These are phyloP conservation scores for Amphimedon queenslandica DNA, from an alignment of 37 sponge, comb jelly and placozoan species.

Conservation along the genomic window DNA sequence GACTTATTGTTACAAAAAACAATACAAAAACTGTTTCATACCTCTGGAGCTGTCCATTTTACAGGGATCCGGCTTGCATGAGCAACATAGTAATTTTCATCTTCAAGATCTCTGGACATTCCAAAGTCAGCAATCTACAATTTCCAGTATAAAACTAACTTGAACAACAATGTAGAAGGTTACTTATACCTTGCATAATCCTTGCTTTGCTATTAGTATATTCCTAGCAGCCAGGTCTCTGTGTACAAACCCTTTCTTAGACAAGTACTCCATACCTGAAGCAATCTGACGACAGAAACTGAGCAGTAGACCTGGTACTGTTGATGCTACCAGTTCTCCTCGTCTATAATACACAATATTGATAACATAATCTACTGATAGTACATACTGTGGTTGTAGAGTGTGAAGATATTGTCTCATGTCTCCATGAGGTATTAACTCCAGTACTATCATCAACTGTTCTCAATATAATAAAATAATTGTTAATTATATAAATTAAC, in stretches of 20 bases:
- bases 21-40: not conserved
- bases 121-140: slow-evolving; percentile 37
- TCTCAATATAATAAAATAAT: not conserved
- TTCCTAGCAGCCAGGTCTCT: slow-evolving; percentile 14
- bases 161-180: not conserved
- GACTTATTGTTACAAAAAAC: not conserved
- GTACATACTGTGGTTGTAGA: not conserved
- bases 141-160: not conserved
- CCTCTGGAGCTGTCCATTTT: slow-evolving; percentile 35
- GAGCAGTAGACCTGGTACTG: not conserved
- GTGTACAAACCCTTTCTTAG: slow-evolving; percentile 8
- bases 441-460: slow-evolving; percentile 52
- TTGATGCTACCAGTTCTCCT: not conserved
- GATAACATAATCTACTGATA: not conserved
- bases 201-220: not conserved
- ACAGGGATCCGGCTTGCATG: slow-evolving; percentile 28
- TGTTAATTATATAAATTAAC: not conserved
- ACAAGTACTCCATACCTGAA: slow-evolving; percentile 10
- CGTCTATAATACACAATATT: not conserved
- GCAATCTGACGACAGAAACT: slow-evolving; percentile 11
- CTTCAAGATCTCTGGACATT: slow-evolving; percentile 27
- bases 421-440: slow-evolving; percentile 49
- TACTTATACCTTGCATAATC: slow-evolving; percentile 1
- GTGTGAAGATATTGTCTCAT: slow-evolving; percentile 13
- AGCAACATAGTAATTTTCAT: slow-evolving; percentile 19